phyloP scores from a whole-genome alignment of 2,797 vertebrate genomes.

The Thripadectes ignobilis region DNA sequence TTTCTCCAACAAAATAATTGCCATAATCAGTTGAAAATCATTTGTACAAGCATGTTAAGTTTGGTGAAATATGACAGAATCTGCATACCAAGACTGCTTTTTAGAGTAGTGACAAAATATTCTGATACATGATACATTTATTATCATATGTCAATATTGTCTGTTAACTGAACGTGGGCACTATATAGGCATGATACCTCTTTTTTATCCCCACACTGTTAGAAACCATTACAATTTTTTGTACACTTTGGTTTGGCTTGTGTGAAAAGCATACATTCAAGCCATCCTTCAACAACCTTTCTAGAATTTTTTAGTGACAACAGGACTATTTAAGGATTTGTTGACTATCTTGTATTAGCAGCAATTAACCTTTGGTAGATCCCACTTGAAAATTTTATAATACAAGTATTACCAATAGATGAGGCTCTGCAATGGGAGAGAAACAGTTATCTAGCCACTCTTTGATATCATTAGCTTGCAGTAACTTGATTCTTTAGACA shows the following conservation, averaged over 20 bases:
- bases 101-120: background rate
- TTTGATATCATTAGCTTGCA: background rate
- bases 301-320: background rate
- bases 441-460: background rate
- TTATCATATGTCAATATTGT: background rate
- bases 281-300: background rate
- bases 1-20: background rate
- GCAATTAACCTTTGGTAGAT: background rate
- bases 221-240: background rate
- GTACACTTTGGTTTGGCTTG: background rate
- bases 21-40: background rate
- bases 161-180: background rate
- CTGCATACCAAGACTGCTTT: background rate
- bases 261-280: background rate
- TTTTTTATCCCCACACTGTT: background rate
- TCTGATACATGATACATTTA: background rate
- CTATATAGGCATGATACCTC: background rate
- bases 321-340: background rate
- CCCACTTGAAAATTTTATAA: background rate
- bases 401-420: background rate
- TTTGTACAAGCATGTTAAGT: background rate
- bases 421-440: background rate
- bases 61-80: background rate
- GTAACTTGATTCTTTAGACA: background rate
- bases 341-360: background rate